A percentile compares a stretch with the other conserved stretches of the same genome.
phyloP scores from a whole-genome alignment of 2,113 vertebrate genomes.

The Fulmarus glacialis region DNA sequence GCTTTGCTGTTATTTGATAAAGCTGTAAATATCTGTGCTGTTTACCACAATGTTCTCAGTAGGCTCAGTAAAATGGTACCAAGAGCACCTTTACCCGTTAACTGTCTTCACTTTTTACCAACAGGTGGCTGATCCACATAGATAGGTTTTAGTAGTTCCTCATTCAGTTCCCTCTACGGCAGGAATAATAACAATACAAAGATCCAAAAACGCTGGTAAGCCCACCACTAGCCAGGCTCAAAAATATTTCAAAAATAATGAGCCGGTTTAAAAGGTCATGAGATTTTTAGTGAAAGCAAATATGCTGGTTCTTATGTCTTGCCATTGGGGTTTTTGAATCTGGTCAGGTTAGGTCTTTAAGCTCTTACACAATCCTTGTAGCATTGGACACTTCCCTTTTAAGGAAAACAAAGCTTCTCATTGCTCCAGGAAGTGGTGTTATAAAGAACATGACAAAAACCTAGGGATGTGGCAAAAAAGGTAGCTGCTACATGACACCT shows the following conservation, averaged over 20 bases:
- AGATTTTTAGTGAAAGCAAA: background rate
- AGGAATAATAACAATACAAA: background rate
- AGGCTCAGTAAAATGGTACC: background rate
- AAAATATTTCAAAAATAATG: background rate
- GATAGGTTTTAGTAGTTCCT: background rate
- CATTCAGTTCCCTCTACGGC: background rate
- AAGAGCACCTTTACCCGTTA: background rate
- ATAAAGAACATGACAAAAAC: background rate
- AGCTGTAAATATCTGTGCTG: background rate
- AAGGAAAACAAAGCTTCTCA: background rate
- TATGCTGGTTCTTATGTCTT: background rate
- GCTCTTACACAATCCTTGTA: background rate
- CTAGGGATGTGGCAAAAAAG: background rate
- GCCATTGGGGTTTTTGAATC: background rate
- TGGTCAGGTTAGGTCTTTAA: background rate
- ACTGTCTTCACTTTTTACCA: background rate
- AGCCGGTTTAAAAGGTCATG: background rate
- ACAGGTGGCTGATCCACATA: fast-evolving
- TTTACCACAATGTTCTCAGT: background rate
- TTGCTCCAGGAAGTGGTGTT: background rate
- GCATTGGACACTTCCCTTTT: background rate
- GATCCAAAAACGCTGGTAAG: background rate
- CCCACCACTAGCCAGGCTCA: background rate
- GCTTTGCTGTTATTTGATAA: background rate
- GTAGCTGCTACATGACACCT: background rate